These are phyloP conservation scores for Limnephilus auricula DNA, from an alignment of 2,888 invertebrate genomes.

Conservation along the genomic window DNA sequence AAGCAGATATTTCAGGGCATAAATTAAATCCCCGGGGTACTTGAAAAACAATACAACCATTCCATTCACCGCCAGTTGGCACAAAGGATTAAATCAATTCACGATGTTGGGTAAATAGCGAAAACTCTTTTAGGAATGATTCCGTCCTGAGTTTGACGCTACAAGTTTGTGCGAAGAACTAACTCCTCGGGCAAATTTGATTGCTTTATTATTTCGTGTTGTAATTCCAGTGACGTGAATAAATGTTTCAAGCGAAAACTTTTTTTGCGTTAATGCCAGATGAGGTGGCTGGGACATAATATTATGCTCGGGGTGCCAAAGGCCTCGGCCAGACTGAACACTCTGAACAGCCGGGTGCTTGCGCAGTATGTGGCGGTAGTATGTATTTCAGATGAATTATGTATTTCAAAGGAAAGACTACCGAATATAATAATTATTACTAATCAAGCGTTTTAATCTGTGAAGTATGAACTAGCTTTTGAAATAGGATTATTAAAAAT, in stretches of 20 bases:
- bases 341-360: too few relatives aligned
- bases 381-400: too few relatives aligned
- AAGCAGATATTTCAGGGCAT: constrained; percentile 24
- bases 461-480: too few relatives aligned
- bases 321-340: too few relatives aligned
- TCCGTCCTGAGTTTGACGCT: neutral
- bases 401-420: neutral
- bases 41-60: constrained; percentile 45
- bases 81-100: constrained; percentile 48
- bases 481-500: too few relatives aligned
- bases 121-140: neutral
- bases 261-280: neutral
- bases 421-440: neutral
- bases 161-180: neutral
- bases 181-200: neutral
- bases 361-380: too few relatives aligned
- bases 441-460: too few relatives aligned
- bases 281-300: neutral
- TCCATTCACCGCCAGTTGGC: constrained; percentile 36
- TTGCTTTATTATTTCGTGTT: neutral
- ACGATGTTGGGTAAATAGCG: neutral
- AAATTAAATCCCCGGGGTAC: constrained; percentile 28
- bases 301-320: neutral
- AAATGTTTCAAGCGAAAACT: neutral
- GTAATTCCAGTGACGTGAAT: neutral